phyloP scores from a whole-genome alignment of 2,113 vertebrate genomes.

The Polyodon spathula region DNA sequence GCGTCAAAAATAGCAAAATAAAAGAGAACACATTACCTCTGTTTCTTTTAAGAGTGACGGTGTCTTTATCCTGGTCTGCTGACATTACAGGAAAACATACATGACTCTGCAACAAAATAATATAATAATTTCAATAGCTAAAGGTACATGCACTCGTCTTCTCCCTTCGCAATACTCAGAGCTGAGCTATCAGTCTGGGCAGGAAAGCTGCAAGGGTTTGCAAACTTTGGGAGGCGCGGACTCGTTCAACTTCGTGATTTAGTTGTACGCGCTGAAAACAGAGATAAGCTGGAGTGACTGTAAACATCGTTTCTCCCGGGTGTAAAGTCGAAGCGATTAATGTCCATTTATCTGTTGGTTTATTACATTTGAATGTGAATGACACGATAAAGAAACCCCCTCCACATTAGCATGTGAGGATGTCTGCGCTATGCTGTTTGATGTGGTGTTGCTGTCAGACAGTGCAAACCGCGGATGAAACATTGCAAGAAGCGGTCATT shows the following conservation, averaged over 20 bases:
- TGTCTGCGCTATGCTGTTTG: constrained; percentile 24
- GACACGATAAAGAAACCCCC: constrained; percentile 21
- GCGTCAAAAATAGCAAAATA: too few species aligned
- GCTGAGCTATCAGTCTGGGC: too few species aligned
- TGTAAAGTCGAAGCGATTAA: neutral
- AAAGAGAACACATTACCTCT: constrained; percentile 44
- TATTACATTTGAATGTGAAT: neutral
- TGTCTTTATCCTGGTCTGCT: constrained; percentile 63
- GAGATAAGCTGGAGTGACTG: neutral
- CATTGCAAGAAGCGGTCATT: constrained; percentile 4
- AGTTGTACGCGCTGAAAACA: neutral
- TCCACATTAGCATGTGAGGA: constrained; percentile 23
- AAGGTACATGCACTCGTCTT: constrained; percentile 18
- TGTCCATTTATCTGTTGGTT: neutral
- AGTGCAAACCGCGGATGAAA: constrained; percentile 21
- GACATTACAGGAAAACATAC: constrained; percentile 60
- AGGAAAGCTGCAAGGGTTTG: constrained; percentile 21
- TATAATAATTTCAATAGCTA: constrained; percentile 1
- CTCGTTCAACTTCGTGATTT: constrained; percentile 17
- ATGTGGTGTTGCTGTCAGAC: constrained; percentile 19
- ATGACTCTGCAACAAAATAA: constrained; percentile 36
- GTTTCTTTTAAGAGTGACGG: constrained; percentile 56
- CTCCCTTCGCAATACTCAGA: too few species aligned
- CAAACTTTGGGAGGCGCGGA: constrained; percentile 33
- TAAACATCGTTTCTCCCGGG: neutral